Percentiles rank a stretch among this genome's conserved stretches.
Evolutionary conservation across 2,113 vertebrate species (phyloP).

Genomic region (Andinoacara biseriatus): DNA sequence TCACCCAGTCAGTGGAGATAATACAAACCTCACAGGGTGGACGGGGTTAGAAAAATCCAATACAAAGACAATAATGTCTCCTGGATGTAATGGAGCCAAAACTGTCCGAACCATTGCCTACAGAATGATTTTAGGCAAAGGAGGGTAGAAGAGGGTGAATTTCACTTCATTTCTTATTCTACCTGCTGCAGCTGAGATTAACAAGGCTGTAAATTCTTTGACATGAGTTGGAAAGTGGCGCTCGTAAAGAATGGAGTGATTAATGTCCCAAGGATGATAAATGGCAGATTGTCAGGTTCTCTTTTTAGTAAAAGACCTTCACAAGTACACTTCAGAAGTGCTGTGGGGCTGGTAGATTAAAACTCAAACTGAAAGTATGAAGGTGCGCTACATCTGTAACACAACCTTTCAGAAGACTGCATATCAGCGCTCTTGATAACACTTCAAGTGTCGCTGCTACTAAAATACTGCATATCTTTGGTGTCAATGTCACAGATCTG

Average conservation of each 20-base stretch:
- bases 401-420: neutral
- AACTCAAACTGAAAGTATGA: neutral
- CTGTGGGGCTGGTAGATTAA: neutral
- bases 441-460: neutral
- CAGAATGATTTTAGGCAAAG: constrained; percentile 30
- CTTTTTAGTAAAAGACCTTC: neutral
- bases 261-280: constrained; percentile 58
- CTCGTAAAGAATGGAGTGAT: constrained; percentile 43
- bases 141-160: constrained; percentile 8
- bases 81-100: constrained; percentile 62
- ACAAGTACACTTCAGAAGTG: neutral
- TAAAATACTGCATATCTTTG: neutral
- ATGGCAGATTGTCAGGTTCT: constrained; percentile 33
- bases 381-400: neutral
- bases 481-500: neutral
- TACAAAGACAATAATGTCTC: constrained; percentile 45
- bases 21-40: constrained; percentile 41
- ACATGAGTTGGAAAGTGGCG: constrained; percentile 23
- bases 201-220: constrained; percentile 57
- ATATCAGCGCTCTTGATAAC: neutral
- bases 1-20: constrained; percentile 60
- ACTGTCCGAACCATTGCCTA: constrained; percentile 35
- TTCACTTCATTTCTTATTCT: constrained; percentile 52
- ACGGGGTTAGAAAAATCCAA: constrained; percentile 43
- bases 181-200: constrained; percentile 50